These are phyloP conservation scores for Salvelinus namaycush DNA, from an alignment of 2,113 vertebrate genomes.

Conservation along the genomic window DNA sequence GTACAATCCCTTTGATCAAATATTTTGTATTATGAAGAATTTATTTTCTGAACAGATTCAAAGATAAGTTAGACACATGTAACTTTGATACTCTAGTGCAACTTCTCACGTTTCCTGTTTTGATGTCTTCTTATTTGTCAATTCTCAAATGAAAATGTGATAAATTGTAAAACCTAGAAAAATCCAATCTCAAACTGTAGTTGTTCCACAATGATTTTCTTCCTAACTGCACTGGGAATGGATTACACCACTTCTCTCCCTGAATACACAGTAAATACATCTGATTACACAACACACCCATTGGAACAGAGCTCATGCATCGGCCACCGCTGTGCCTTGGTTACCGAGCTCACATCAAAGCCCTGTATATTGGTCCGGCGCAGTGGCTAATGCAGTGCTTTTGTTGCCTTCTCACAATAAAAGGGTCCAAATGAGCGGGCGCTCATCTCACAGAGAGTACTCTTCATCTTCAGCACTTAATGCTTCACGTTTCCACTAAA, in stretches of 20 bases:
- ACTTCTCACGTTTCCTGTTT: not conserved
- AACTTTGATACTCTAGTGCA: not conserved
- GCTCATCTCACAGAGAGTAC: constrained; percentile 62
- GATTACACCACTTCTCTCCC: constrained; percentile 64
- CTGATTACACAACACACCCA: constrained; percentile 73
- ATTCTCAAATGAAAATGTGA: constrained; percentile 39
- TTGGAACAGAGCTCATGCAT: constrained; percentile 67
- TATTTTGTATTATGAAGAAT: no score
- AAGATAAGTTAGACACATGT: no score
- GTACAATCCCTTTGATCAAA: not conserved
- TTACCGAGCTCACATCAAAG: constrained; percentile 76
- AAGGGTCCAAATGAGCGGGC: constrained; percentile 75
- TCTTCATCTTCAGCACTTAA: constrained; percentile 72
- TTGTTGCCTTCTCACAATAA: constrained; percentile 76
- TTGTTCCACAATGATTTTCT: constrained; percentile 36
- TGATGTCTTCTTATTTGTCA: constrained; percentile 13
- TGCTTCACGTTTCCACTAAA: constrained; percentile 76
- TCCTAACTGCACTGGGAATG: constrained; percentile 54
- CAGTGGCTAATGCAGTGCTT: constrained; percentile 76
- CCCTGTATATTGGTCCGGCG: constrained; percentile 55
- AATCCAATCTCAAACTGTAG: constrained; percentile 50
- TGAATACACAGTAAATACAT: constrained; percentile 72
- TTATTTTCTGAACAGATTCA: no score
- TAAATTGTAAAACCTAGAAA: constrained; percentile 14
- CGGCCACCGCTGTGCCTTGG: constrained; percentile 67